phyloP scores from a whole-genome alignment of 1,140 invertebrate genomes.

The Orchestia grillus region DNA sequence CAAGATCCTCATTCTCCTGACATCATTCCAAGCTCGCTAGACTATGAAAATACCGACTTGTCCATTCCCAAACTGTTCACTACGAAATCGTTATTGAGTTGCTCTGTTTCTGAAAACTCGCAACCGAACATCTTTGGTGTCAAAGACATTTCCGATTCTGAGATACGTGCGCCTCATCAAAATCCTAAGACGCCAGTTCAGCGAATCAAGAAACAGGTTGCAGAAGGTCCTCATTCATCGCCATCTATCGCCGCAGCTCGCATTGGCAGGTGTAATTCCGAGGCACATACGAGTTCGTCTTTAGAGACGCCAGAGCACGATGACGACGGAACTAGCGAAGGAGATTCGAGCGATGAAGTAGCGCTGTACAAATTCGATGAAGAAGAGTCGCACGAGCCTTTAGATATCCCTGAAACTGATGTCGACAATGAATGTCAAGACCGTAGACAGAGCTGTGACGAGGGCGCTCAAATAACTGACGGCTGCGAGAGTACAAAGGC shows the following conservation, averaged over 20 bases:
- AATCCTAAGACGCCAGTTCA: background rate
- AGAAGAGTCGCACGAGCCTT: background rate
- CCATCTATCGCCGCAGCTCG: background rate
- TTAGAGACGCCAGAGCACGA: background rate
- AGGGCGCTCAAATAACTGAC: too few species aligned
- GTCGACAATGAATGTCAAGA: too few species aligned
- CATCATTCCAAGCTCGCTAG: background rate
- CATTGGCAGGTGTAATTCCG: background rate
- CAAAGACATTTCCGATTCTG: background rate
- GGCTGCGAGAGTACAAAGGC: too few species aligned
- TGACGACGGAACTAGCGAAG: background rate
- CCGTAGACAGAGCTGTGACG: too few species aligned
- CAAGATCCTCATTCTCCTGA: background rate
- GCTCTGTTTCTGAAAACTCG: background rate
- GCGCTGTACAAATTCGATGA: background rate
- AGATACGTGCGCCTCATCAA: background rate
- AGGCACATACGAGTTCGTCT: background rate
- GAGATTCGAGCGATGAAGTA: background rate
- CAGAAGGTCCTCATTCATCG: background rate
- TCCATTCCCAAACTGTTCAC: conserved; percentile 7
- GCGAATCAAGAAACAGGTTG: background rate
- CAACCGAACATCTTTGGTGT: background rate
- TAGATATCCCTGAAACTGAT: background rate
- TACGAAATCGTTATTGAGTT: background rate
- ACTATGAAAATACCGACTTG: background rate